Evolutionary conservation across 2,888 invertebrate genomes (phyloP).

Genomic region (Acleris holmiana): DNA sequence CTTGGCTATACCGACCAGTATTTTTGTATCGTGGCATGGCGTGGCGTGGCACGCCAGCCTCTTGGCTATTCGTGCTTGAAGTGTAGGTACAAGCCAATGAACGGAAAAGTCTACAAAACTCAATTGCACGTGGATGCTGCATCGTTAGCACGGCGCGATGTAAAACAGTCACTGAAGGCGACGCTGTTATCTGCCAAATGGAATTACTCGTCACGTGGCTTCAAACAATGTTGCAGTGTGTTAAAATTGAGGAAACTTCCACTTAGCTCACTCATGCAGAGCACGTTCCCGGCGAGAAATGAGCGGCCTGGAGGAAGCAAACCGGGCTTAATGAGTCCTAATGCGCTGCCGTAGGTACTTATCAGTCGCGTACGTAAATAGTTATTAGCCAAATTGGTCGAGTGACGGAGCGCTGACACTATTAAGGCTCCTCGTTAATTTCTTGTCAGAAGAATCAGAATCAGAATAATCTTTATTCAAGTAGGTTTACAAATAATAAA

Average conservation of each 20-base stretch:
- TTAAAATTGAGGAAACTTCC: slow-evolving; percentile 37
- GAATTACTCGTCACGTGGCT: slow-evolving; percentile 12
- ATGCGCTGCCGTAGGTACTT: slow-evolving; percentile 25
- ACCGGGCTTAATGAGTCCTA: slow-evolving; percentile 32
- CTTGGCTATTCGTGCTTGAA: no score
- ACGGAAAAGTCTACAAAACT: background rate
- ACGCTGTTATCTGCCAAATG: slow-evolving; percentile 7
- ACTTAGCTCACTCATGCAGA: slow-evolving; percentile 34
- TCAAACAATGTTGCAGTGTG: slow-evolving; percentile 24
- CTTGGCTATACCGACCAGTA: no score
- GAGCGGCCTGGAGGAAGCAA: slow-evolving; percentile 30
- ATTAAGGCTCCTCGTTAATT: no score
- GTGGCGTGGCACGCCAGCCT: no score
- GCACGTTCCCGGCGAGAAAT: slow-evolving; percentile 23
- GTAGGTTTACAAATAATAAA: no score
- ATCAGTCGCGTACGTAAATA: background rate
- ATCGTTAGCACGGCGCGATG: background rate
- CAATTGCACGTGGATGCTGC: slow-evolving; percentile 1
- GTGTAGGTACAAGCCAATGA: no score
- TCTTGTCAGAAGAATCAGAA: no score
- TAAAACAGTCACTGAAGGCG: background rate
- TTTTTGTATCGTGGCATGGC: no score
- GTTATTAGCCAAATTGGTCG: no score
- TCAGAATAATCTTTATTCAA: no score
- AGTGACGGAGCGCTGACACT: no score